These are phyloP conservation scores for Elachura formosa DNA, from an alignment of 2,113 vertebrate genomes.

Conservation along the genomic window DNA sequence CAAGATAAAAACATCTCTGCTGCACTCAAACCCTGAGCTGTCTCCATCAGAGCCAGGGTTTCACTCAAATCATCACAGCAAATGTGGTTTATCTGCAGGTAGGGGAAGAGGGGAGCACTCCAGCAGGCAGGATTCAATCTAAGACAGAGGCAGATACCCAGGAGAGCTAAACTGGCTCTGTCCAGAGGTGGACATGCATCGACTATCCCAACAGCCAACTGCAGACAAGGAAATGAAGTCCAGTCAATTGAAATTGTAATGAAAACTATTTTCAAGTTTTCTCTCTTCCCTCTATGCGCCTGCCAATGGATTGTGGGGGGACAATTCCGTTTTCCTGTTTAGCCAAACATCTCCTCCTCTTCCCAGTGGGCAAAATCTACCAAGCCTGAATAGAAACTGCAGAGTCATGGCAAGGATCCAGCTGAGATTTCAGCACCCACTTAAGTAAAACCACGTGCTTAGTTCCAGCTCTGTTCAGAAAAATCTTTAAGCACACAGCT, in stretches of 20 bases:
- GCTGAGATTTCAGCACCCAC: conserved; percentile 32
- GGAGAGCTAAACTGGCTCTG: neutral
- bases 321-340: neutral
- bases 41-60: neutral
- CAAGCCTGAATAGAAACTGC: neutral
- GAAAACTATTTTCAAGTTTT: neutral
- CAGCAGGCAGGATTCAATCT: neutral
- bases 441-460: neutral
- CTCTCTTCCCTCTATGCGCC: neutral
- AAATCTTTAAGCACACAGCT: neutral
- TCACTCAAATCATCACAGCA: neutral
- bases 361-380: neutral
- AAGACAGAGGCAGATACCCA: neutral
- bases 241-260: neutral
- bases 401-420: neutral
- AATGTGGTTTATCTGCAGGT: neutral
- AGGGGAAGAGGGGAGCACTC: neutral
- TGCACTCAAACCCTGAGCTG: neutral
- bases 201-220: neutral
- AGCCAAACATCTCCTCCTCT: neutral
- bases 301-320: neutral
- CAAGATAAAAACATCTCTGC: neutral
- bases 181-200: neutral
- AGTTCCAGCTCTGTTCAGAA: neutral
- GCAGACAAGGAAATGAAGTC: neutral